Percentiles rank a stretch among this genome's conserved stretches.
Conservation (phyloP, 2,797 vertebrate genomes). For the Platyrinchus mystaceus region DNA sequence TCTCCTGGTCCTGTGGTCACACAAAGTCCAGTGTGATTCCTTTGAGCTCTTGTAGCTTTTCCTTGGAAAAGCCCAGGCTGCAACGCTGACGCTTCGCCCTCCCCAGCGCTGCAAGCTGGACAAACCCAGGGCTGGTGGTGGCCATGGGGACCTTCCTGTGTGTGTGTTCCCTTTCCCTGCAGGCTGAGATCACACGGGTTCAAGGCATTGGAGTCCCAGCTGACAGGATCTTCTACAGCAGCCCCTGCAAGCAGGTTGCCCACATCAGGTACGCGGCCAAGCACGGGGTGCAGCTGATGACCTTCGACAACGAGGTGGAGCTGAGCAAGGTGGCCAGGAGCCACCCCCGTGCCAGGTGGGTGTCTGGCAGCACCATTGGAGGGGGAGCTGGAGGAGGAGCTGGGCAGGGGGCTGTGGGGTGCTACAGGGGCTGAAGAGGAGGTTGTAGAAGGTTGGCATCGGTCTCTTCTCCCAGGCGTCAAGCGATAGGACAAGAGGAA, state of each 20-base stretch:
- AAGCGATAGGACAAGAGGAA: accelerated
- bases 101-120: neutral
- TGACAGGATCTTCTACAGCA: slow-evolving; percentile 76
- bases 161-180: neutral
- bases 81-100: neutral
- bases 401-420: neutral
- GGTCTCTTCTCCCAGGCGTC: neutral
- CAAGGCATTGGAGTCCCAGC: slow-evolving; percentile 68
- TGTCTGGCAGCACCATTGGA: neutral
- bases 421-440: neutral
- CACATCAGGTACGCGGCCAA: slow-evolving; percentile 75
- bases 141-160: neutral
- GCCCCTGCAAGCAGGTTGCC: slow-evolving; percentile 78
- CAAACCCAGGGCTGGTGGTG: neutral
- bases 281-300: slow-evolving; percentile 73
- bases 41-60: neutral
- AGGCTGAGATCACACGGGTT: slow-evolving; percentile 74
- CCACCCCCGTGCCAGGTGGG: slow-evolving; percentile 75
- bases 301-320: slow-evolving; percentile 80
- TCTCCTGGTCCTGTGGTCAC: no score
- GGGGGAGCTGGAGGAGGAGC: neutral
- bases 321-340: slow-evolving; percentile 76
- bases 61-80: neutral
- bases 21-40: no score
- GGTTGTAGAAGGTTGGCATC: neutral